A percentile compares a stretch with the other conserved stretches of the same genome.
Conservation (phyloP, 2,113 vertebrate species). For the Craseonycteris thonglongyai region DNA sequence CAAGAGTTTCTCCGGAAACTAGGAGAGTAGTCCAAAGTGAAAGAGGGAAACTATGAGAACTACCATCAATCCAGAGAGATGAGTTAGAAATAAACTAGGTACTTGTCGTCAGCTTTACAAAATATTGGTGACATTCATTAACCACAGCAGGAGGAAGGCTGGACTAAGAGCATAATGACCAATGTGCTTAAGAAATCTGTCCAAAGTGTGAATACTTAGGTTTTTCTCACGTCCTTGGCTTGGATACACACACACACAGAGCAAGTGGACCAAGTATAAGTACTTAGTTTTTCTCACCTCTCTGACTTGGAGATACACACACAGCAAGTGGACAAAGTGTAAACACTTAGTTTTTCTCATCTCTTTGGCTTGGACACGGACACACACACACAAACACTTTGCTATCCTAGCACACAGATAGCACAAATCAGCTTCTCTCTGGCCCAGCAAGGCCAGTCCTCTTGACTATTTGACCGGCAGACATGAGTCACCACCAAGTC, state of each 20-base stretch:
- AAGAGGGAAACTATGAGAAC: neutral
- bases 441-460: neutral
- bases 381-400: rapidly evolving
- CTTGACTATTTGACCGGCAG: neutral
- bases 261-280: no score
- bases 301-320: neutral
- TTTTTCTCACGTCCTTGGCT: neutral
- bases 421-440: neutral
- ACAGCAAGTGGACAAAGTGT: no score
- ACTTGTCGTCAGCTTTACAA: neutral
- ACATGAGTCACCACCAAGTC: neutral
- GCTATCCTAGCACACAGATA: neutral
- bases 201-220: neutral
- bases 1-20: neutral
- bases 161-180: neutral
- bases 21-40: neutral
- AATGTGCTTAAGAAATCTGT: neutral
- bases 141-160: neutral
- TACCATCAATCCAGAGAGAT: neutral
- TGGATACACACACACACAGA: neutral
- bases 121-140: neutral
- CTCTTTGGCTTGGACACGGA: no score
- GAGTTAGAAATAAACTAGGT: neutral
- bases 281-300: neutral
- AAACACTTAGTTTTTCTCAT: no score